Conservation (phyloP, 2,113 vertebrate genomes). For the Chaetorhynchus papuensis region DNA sequence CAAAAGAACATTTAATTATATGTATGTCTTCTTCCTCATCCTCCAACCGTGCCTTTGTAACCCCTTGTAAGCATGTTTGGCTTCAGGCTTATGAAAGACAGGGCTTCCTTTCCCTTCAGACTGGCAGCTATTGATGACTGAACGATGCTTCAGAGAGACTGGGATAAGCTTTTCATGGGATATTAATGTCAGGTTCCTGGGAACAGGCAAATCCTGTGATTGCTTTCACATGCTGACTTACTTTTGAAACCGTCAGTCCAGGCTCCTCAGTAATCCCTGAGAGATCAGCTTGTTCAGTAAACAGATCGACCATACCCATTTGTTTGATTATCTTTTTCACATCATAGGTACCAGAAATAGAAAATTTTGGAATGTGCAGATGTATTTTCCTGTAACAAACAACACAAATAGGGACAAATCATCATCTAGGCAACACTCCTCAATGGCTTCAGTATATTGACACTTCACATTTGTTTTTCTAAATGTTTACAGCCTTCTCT, state of each 20-base stretch:
- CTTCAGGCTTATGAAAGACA: background rate
- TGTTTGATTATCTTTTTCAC: constrained; percentile 70
- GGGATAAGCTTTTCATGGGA: background rate
- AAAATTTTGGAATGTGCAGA: constrained; percentile 77
- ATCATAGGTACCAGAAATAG: constrained; percentile 75
- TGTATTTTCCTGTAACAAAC: constrained; percentile 51
- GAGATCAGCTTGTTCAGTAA: constrained; percentile 76
- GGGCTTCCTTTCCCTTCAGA: background rate
- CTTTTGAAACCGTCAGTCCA: constrained; percentile 81
- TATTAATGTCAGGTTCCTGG: background rate
- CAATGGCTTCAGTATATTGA: background rate
- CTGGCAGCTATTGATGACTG: background rate
- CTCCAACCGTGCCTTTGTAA: background rate
- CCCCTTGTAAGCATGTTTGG: background rate
- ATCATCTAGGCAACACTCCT: background rate
- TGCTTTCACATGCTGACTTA: constrained; percentile 40
- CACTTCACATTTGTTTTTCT: background rate
- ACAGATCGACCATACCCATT: constrained; percentile 82
- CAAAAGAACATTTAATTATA: constrained; percentile 4
- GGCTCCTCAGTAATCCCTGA: constrained; percentile 70
- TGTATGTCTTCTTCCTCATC: background rate
- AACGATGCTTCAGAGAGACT: background rate
- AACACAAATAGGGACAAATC: background rate
- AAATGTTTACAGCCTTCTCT: background rate
- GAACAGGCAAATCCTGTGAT: background rate